These are phyloP conservation scores for Capreolus pygargus DNA, from an alignment of 2,113 vertebrate species.

Conservation along the genomic window DNA sequence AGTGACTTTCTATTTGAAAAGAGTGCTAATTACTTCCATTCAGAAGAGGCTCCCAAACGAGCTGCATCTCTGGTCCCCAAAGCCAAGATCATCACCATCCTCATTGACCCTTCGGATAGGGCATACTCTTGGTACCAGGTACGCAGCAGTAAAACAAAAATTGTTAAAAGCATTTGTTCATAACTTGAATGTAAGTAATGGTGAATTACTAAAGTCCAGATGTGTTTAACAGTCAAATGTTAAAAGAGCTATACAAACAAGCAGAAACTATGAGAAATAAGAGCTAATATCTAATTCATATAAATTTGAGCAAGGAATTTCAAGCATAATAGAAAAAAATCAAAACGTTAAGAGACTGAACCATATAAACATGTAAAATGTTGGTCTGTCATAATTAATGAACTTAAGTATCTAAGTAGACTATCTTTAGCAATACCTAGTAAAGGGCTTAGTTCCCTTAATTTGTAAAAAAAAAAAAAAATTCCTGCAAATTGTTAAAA, in stretches of 20 bases:
- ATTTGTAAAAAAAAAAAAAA: background rate
- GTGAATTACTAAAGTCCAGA: background rate
- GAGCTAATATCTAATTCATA: background rate
- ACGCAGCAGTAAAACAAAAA: constrained; percentile 30
- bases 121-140: constrained; percentile 99
- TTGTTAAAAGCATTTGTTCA: background rate
- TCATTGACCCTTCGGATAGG: constrained; percentile 96
- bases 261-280: background rate
- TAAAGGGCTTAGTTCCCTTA: background rate
- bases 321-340: background rate
- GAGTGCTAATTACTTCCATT: constrained; percentile 97
- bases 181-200: background rate
- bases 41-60: constrained; percentile 92
- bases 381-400: background rate
- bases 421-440: background rate
- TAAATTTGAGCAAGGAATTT: background rate
- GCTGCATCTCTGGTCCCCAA: constrained; percentile 93
- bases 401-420: background rate
- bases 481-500: background rate
- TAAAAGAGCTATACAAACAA: background rate
- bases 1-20: constrained; percentile 96
- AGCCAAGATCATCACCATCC: constrained; percentile 97
- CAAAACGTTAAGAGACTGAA: background rate
- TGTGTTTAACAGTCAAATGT: background rate
- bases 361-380: background rate